These are phyloP conservation scores for Corythoichthys haematopterus DNA, from an alignment of 2,113 vertebrate species.

Conservation along the genomic window DNA sequence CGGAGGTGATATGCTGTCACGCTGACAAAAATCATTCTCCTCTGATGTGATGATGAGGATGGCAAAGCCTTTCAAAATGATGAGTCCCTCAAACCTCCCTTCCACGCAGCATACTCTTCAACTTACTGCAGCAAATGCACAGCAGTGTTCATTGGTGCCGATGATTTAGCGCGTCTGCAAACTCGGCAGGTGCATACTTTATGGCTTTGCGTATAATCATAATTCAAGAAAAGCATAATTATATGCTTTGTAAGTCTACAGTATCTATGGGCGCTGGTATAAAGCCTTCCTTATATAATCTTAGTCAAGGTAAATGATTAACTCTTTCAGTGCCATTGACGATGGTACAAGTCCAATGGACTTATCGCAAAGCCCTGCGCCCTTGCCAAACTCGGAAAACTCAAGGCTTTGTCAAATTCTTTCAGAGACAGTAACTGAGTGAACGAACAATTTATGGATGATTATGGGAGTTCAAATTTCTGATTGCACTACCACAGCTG, in stretches of 20 bases:
- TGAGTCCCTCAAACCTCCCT: not conserved
- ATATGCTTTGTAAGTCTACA: conserved; percentile 29
- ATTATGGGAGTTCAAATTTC: too few species aligned
- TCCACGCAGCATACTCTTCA: conserved; percentile 1
- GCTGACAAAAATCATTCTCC: conserved; percentile 59
- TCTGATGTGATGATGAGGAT: conserved; percentile 56
- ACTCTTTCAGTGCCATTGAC: too few species aligned
- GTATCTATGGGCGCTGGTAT: conserved; percentile 18
- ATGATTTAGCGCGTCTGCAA: conserved; percentile 51
- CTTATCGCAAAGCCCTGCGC: too few species aligned
- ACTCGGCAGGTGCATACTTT: conserved; percentile 42
- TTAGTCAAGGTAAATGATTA: too few species aligned
- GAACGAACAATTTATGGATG: too few species aligned
- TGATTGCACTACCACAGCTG: too few species aligned
- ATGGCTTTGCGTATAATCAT: conserved; percentile 38
- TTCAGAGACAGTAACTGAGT: too few species aligned
- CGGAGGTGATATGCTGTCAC: conserved; percentile 51
- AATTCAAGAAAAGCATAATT: conserved; percentile 42
- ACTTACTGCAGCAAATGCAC: conserved; percentile 39
- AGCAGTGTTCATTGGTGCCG: conserved; percentile 40
- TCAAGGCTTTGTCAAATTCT: too few species aligned
- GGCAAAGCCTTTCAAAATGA: conserved; percentile 55
- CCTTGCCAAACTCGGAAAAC: too few species aligned
- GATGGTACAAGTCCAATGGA: too few species aligned
- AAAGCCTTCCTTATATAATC: conserved; percentile 8